Percentiles rank a stretch among this genome's conserved stretches.
Conservation (phyloP, 1,140 invertebrate genomes). For the Armadillidium nasatum region DNA sequence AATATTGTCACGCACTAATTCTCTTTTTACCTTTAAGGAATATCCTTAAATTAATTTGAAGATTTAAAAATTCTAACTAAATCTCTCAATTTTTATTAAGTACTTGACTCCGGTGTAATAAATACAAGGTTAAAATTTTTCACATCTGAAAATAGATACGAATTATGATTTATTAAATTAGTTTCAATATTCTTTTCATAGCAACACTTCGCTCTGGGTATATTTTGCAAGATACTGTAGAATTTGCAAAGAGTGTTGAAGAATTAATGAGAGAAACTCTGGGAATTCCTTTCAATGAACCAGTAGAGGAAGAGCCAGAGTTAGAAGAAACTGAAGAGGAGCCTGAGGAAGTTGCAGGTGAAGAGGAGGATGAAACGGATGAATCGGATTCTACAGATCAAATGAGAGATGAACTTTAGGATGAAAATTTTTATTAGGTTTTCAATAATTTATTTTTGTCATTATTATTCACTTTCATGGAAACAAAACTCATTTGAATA, state of each 20-base stretch:
- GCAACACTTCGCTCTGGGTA: constrained; percentile 89
- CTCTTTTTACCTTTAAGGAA: too few relatives aligned
- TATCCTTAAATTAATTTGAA: too few relatives aligned
- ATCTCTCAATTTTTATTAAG: too few relatives aligned
- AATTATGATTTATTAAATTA: too few relatives aligned
- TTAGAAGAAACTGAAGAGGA: constrained; percentile 44
- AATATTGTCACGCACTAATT: too few relatives aligned
- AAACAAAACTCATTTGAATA: too few relatives aligned
- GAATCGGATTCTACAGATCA: constrained; percentile 30
- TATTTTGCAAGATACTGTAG: constrained; percentile 75
- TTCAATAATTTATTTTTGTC: neutral
- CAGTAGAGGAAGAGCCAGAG: constrained; percentile 51
- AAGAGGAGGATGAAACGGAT: constrained; percentile 45
- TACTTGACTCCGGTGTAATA: too few relatives aligned
- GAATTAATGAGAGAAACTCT: constrained; percentile 74
- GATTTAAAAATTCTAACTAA: too few relatives aligned
- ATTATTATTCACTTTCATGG: too few relatives aligned
- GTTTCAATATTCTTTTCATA: constrained; percentile 31
- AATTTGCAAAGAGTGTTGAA: constrained; percentile 83
- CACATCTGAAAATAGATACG: too few relatives aligned
- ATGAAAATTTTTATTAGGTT: neutral
- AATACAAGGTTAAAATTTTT: too few relatives aligned
- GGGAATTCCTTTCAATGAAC: constrained; percentile 73
- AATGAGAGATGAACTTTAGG: constrained; percentile 41
- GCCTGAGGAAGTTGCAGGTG: constrained; percentile 36